phyloP scores from a whole-genome alignment of 2,113 vertebrate genomes.

The Takifugu flavidus region DNA sequence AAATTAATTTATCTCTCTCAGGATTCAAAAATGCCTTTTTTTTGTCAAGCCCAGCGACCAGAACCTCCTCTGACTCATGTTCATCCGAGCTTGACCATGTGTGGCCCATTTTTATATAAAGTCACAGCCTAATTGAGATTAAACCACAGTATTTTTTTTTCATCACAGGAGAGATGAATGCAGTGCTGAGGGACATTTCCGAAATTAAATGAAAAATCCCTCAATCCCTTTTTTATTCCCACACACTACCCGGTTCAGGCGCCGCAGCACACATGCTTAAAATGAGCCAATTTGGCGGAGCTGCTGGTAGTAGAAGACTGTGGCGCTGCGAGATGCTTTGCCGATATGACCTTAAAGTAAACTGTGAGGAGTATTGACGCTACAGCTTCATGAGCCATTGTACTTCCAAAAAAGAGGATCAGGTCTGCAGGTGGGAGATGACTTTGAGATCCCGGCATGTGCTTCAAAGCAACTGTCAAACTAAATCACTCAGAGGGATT shows the following conservation, averaged over 20 bases:
- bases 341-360: neutral
- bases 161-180: constrained; percentile 39
- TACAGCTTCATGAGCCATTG: constrained; percentile 18
- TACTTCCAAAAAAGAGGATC: constrained; percentile 27
- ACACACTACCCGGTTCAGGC: constrained; percentile 22
- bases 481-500: constrained; percentile 37
- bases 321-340: constrained; percentile 25
- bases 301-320: constrained; percentile 30
- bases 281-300: constrained; percentile 45
- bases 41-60: neutral
- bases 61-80: neutral
- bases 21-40: neutral
- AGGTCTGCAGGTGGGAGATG: constrained; percentile 18
- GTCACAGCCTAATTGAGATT: constrained; percentile 45
- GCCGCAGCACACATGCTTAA: constrained; percentile 37
- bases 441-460: constrained; percentile 9
- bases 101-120: constrained; percentile 12
- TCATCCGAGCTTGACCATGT: neutral
- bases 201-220: constrained; percentile 35
- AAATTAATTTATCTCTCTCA: constrained; percentile 2
- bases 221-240: neutral
- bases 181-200: constrained; percentile 23
- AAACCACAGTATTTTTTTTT: constrained; percentile 24
- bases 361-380: constrained; percentile 30
- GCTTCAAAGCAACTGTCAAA: constrained; percentile 44